phyloP scores from a whole-genome alignment of 2,888 invertebrate species.

The Spatulosminthurus flaviceps region DNA sequence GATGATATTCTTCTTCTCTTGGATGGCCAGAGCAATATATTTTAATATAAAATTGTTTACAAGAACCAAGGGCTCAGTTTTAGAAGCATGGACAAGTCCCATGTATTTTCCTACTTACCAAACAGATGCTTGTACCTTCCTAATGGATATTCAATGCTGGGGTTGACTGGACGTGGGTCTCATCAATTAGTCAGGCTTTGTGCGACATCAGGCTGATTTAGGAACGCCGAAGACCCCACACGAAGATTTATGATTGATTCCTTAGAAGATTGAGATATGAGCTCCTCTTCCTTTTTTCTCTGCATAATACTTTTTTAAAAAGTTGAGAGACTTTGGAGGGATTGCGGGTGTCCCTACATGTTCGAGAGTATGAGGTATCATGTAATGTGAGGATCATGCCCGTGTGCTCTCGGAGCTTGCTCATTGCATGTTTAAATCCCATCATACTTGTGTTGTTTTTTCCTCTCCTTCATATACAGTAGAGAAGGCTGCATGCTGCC shows the following conservation, averaged over 20 bases:
- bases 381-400: conserved; percentile 13
- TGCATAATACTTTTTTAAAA: background rate
- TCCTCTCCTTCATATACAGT: background rate
- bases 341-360: background rate
- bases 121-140: conserved; percentile 10
- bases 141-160: conserved; percentile 56
- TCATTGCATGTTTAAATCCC: conserved; percentile 5
- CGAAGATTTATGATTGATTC: conserved; percentile 63
- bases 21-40: conserved; percentile 7
- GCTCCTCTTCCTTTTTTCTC: conserved; percentile 20
- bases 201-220: conserved; percentile 46
- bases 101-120: no score
- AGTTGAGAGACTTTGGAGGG: background rate
- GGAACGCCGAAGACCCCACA: conserved; percentile 59
- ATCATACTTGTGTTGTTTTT: background rate
- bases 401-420: background rate
- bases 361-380: background rate
- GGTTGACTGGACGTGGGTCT: conserved; percentile 43
- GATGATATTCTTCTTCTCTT: conserved; percentile 2
- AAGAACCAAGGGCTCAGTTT: no score
- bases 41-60: conserved; percentile 18
- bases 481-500: background rate
- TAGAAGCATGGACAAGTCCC: background rate
- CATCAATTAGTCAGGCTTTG: conserved; percentile 46
- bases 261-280: conserved; percentile 43